A percentile compares a stretch with the other conserved stretches of the same genome.
These are phyloP conservation scores for Uria aalge DNA, from an alignment of 2,113 vertebrate genomes.

Conservation along the genomic window DNA sequence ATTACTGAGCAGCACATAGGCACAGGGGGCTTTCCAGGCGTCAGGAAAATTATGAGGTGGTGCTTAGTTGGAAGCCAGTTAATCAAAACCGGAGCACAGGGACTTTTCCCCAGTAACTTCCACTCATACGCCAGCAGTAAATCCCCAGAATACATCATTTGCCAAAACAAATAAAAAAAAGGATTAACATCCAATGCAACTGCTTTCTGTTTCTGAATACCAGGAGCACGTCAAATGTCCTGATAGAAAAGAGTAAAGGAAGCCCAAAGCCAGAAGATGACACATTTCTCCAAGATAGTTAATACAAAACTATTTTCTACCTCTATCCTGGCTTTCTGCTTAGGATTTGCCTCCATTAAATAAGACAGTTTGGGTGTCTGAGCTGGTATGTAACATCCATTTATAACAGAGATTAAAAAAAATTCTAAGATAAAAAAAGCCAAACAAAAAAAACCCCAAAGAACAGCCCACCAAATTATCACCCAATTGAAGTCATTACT, in stretches of 20 bases:
- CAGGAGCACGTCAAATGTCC: neutral
- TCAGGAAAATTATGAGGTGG: fast-evolving
- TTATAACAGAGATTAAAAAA: neutral
- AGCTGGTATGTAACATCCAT: neutral
- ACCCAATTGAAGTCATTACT: neutral
- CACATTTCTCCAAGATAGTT: fast-evolving
- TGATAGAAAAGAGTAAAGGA: neutral
- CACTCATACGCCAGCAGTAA: neutral
- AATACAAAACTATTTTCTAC: neutral
- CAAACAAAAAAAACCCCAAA: neutral
- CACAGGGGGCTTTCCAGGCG: neutral
- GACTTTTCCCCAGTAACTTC: neutral
- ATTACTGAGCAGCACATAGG: neutral
- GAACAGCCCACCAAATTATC: neutral
- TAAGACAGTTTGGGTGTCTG: fast-evolving
- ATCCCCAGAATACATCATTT: neutral
- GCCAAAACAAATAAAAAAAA: neutral
- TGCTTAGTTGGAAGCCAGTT: neutral
- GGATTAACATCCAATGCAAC: fast-evolving
- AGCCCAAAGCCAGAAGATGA: neutral
- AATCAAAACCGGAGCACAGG: neutral
- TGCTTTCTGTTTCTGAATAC: neutral
- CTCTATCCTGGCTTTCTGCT: neutral
- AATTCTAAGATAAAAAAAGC: too few species aligned
- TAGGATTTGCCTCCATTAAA: neutral